These are phyloP conservation scores for Shinisaurus crocodilurus DNA, from an alignment of 2,113 vertebrate species.

Conservation along the genomic window DNA sequence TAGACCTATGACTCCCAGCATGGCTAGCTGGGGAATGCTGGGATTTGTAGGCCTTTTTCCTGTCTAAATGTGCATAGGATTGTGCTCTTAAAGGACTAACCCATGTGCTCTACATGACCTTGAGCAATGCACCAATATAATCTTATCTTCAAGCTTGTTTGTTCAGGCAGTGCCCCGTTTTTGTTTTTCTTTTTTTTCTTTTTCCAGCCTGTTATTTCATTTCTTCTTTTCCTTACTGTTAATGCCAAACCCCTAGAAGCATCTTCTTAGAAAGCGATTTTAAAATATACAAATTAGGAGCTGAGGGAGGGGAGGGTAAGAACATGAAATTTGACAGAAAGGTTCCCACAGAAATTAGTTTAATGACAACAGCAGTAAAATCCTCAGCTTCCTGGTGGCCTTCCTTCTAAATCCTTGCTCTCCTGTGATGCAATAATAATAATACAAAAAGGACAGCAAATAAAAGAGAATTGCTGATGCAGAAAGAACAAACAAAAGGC, in stretches of 20 bases:
- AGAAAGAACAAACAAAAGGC: constrained; percentile 19
- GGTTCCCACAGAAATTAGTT: constrained; percentile 27
- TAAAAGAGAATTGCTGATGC: background rate
- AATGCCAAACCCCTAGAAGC: background rate
- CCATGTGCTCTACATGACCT: too few species aligned
- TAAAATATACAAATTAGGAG: constrained; percentile 31
- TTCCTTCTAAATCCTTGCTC: constrained; percentile 6
- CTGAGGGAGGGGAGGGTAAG: background rate
- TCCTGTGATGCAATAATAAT: constrained; percentile 24
- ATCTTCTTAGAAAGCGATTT: constrained; percentile 6
- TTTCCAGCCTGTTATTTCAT: too few species aligned
- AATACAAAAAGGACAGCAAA: background rate
- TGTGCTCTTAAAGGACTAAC: too few species aligned
- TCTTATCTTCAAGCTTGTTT: background rate
- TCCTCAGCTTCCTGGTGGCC: background rate
- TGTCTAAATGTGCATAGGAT: too few species aligned
- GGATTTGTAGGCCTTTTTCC: too few species aligned
- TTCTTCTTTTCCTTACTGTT: background rate
- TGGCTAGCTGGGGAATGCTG: too few species aligned
- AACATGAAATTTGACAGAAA: background rate
- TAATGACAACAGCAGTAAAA: constrained; percentile 25
- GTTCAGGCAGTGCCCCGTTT: too few species aligned
- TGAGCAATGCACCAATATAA: background rate
- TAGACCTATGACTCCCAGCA: too few species aligned
- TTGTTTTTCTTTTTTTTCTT: too few species aligned